Base-by-base conservation (phyloP, 2,113 vertebrate genomes). In the Cisticola juncidis region DNA sequence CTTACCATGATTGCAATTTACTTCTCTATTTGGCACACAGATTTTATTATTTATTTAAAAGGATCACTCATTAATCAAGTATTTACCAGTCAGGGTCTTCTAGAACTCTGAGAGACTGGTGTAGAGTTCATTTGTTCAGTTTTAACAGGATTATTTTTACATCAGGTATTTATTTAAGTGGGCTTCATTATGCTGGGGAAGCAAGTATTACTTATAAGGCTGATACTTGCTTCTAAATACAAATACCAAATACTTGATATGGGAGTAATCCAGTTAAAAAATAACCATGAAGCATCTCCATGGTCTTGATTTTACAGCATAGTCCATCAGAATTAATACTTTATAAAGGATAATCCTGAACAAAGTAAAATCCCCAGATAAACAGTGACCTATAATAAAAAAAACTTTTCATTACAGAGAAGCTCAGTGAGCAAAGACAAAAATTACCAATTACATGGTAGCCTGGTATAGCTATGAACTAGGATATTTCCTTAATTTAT, bases 41-140 rank as follows among this genome's bases (percentile, higher is more conserved):
- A 85, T 94, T 96, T 97, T 97, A 96, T 97, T 97, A 96, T 81
- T 97, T 58, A 90, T 93, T 97, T 97, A 97, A 97, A 95, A 96
- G 86, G 95, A 97, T 97, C 96, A 97, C 94, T 97, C 93, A 97
- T 97, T 98, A 97, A 97, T 97, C 96, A 96, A 95, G 92, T 88
- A 97, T 97, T 97, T 98, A 97, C 88, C 85, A 94, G 96, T 92
- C 81, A 96, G 44, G 44, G 24, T 93, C 96, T 96, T 92, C 96
- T 19, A 83, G 77, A 95, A 90, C 51, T 92, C 88, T 72, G 25
- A 95, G 70, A 92, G 40, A 95, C 90, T 84, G 61, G 89, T 80
- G 42, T 66, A 93, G 83, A 96, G 71, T 95, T 92, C 70, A 97
- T 94, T 97, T 97, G 84, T 96, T 95, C 83, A 69, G 92, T 96